Evolutionary conservation across 2,888 invertebrate species (phyloP).

Genomic region (Elysia crispata): DNA sequence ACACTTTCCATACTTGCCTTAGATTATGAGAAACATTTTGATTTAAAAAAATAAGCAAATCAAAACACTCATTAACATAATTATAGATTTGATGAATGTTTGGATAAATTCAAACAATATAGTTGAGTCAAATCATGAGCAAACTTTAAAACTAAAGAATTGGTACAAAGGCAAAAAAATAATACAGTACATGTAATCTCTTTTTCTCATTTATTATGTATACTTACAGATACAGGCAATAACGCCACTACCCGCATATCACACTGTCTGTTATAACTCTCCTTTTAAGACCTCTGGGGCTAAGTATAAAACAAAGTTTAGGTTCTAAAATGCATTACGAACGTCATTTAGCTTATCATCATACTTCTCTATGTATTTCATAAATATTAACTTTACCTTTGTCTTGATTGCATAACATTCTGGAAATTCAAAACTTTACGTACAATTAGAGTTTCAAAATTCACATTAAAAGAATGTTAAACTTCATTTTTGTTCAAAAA

Average conservation of each 20-base stretch:
- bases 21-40: not conserved
- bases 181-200: too few relatives aligned
- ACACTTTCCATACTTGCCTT: not conserved
- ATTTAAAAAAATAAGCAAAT: not conserved
- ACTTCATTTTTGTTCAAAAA: too few relatives aligned
- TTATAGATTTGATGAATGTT: not conserved
- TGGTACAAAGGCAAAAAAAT: too few relatives aligned
- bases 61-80: not conserved
- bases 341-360: too few relatives aligned
- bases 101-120: too few relatives aligned
- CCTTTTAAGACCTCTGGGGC: conserved; percentile 76
- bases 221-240: conserved; percentile 76
- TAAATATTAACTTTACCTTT: too few relatives aligned
- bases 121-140: too few relatives aligned
- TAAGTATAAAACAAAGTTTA: conserved; percentile 51
- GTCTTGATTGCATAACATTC: too few relatives aligned
- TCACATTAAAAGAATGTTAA: not conserved
- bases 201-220: too few relatives aligned
- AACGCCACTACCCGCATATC: conserved; percentile 77
- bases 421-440: conserved; percentile 9
- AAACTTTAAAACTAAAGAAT: too few relatives aligned
- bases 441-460: not conserved
- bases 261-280: conserved; percentile 64
- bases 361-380: too few relatives aligned
- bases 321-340: too few relatives aligned